Evolutionary conservation across 2,113 vertebrate species (phyloP), one percentile per base, ranked within the genome.

Genomic region (Scomber japonicus): DNA sequence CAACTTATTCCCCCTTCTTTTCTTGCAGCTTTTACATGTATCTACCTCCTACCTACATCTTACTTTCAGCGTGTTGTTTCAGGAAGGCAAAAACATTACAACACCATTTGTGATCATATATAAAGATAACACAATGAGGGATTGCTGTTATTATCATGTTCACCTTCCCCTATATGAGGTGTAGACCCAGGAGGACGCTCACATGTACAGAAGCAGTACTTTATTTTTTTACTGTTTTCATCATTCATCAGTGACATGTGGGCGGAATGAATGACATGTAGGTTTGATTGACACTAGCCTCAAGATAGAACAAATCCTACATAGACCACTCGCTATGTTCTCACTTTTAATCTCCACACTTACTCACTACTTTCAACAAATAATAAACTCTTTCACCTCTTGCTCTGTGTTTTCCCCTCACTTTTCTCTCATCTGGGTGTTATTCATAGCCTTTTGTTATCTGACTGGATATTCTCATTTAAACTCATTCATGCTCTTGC

Each of bases 281-380:
- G 1, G 27, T 79, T 87, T 91, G 84, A 93, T 74, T 91, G 85
- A 92, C 92, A 82, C 50, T 54, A 57, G 74, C 82, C 85, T 63
- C 50, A 40, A 76, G 88, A 84, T 45, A 84, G 54, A 83, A 79
- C 11, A 59, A 61, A 50, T 86, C 62, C 78, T 61, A 21, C 17
- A 74, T 31, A 63, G 56, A 72, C 75, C 68, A 73, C 40, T 75
- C 59, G 66, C 40, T 48, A 16, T 31, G 53, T 45, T 71, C 57
- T n/a, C 1, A 1, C 31, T 61, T 83, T 75, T 84, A 24, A 65
- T 74, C 49, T 73, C 64, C 5, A 15, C 53, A 12, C 74, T 75
- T 78, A 5, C 71, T 63, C 17, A 17, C 70, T 61, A 44, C 66
- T 75, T 70, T 67, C 46, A 80, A 80, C 64, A 75, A 76, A 65